Conservation (phyloP, 2,888 invertebrate species). For the Pterostichus niger region DNA sequence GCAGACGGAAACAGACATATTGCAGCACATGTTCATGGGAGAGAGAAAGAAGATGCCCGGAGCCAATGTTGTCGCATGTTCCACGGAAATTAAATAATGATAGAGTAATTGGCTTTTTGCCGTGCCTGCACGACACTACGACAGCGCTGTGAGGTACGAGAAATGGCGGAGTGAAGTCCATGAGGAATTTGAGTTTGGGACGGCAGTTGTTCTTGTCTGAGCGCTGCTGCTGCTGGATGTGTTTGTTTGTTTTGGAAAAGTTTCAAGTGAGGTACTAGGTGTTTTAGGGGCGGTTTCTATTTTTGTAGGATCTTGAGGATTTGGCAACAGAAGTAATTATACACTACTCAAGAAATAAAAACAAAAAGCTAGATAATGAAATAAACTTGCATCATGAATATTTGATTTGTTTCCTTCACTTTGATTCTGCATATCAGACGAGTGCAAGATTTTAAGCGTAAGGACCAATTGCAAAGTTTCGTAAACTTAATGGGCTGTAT, state of each 20-base stretch:
- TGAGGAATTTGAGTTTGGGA: slow-evolving; percentile 19
- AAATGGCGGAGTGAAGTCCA: slow-evolving; percentile 3
- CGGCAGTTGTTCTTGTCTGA: slow-evolving; percentile 21
- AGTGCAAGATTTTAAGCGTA: no score
- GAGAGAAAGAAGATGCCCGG: slow-evolving; percentile 14
- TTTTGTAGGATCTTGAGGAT: slow-evolving; percentile 10
- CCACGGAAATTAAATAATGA: slow-evolving; percentile 64
- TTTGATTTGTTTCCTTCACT: no score
- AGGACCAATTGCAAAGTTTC: no score
- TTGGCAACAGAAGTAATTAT: slow-evolving; percentile 30
- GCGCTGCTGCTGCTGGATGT: slow-evolving; percentile 1
- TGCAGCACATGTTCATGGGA: background rate
- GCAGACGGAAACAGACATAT: background rate
- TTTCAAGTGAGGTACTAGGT: slow-evolving; percentile 37
- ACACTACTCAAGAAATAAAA: background rate
- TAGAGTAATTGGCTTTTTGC: slow-evolving; percentile 65
- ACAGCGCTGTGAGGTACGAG: slow-evolving; percentile 18
- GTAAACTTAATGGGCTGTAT: no score
- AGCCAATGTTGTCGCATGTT: slow-evolving; percentile 54
- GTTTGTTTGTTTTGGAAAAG: slow-evolving; percentile 34
- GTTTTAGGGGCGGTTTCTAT: slow-evolving; percentile 34
- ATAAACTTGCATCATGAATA: no score
- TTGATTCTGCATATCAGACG: no score
- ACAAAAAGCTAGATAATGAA: no score
- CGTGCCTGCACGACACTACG: background rate